A percentile compares a stretch with the other conserved stretches of the same genome.
These are phyloP conservation scores for Galerucella calmariensis DNA, from an alignment of 2,888 invertebrate genomes.

Conservation along the genomic window DNA sequence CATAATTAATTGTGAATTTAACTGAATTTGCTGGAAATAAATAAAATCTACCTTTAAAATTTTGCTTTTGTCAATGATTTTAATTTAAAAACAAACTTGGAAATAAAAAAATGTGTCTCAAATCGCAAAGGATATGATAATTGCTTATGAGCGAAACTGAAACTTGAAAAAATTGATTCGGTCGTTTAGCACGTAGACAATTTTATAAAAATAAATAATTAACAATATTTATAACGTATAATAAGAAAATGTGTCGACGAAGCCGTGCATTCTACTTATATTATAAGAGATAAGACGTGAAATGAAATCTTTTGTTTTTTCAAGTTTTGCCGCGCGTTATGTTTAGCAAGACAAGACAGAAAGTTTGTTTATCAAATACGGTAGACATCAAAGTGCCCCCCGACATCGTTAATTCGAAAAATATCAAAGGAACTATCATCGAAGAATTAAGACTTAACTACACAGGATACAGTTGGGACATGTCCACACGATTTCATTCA, in stretches of 20 bases:
- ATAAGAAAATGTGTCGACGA: not conserved
- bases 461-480: conserved; percentile 65
- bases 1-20: no score
- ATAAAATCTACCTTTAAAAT: no score
- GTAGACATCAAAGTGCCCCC: conserved; percentile 62
- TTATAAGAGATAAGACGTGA: conserved; percentile 48
- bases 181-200: not conserved
- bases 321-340: conserved; percentile 59
- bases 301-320: conserved; percentile 63
- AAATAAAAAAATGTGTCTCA: no score
- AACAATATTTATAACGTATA: not conserved
- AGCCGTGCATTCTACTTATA: not conserved
- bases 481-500: conserved; percentile 60
- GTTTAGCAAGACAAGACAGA: conserved; percentile 56
- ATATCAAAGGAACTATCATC: conserved; percentile 65
- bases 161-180: no score
- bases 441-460: conserved; percentile 64
- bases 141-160: no score
- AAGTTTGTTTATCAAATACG: conserved; percentile 61
- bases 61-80: no score
- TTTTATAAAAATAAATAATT: not conserved
- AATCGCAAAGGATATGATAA: no score
- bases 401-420: conserved; percentile 61
- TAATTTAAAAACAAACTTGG: no score
- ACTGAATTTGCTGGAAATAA: no score